These are phyloP conservation scores for Podarcis cretensis DNA, from an alignment of 2,113 vertebrate genomes.

Conservation along the genomic window DNA sequence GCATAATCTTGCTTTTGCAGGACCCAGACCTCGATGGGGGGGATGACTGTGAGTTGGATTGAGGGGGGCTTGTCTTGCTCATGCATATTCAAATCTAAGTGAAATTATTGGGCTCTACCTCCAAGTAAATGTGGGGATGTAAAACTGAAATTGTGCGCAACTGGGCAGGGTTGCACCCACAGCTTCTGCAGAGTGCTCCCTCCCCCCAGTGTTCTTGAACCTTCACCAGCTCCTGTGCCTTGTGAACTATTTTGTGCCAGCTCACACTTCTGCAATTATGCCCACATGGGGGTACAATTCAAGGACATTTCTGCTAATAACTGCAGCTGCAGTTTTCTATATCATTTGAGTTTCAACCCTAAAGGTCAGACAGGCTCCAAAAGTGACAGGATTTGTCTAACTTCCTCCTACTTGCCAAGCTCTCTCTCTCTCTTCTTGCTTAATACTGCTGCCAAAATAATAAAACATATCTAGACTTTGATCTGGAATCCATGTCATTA, in stretches of 20 bases:
- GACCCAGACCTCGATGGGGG: too few species aligned
- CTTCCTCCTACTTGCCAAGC: background rate
- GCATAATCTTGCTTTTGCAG: too few species aligned
- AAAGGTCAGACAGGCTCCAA: background rate
- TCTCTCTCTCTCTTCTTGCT: background rate
- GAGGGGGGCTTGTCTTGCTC: too few species aligned
- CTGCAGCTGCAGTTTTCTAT: background rate
- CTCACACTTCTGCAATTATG: background rate
- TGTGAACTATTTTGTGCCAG: background rate
- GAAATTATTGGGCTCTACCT: too few species aligned
- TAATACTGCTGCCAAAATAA: constrained; percentile 10
- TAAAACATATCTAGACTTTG: background rate
- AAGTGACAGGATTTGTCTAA: background rate
- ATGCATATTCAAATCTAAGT: too few species aligned
- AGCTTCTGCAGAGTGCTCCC: too few species aligned
- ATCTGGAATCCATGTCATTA: background rate
- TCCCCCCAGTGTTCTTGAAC: too few species aligned
- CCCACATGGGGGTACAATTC: background rate
- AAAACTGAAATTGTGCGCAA: too few species aligned
- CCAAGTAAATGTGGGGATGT: too few species aligned
- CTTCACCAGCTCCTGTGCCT: too few species aligned
- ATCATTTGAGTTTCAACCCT: background rate
- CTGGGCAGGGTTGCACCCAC: too few species aligned
- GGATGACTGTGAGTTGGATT: too few species aligned
- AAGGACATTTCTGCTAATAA: background rate